Evolutionary conservation across 1,140 invertebrate species (phyloP).

Genomic region (Achatina immaculata): DNA sequence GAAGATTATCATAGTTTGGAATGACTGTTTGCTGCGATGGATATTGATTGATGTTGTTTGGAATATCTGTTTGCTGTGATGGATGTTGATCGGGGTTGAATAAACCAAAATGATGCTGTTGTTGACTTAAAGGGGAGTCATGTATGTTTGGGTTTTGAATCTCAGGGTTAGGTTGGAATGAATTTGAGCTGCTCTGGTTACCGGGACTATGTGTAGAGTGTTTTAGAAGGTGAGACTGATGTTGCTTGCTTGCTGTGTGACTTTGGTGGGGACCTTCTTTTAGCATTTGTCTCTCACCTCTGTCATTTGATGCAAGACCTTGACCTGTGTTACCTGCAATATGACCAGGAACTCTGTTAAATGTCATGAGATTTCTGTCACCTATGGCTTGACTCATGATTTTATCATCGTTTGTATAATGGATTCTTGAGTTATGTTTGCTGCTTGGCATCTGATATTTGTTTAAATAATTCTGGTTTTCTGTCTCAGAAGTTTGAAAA

Average conservation of each 20-base stretch:
- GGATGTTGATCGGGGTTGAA: background rate
- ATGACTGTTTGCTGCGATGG: background rate
- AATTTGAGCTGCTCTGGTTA: background rate
- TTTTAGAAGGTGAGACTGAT: background rate
- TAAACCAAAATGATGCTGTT: background rate
- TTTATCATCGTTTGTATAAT: background rate
- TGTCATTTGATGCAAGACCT: too few species aligned
- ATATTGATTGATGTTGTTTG: background rate
- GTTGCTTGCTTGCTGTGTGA: background rate
- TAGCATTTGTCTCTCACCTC: too few species aligned
- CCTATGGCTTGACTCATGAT: background rate
- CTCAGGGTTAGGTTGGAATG: slow-evolving; percentile 30
- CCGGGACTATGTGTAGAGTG: background rate
- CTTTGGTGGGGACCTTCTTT: too few species aligned
- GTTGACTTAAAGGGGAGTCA: background rate
- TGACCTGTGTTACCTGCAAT: too few species aligned
- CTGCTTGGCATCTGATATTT: background rate
- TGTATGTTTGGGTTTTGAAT: background rate
- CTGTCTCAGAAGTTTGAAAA: background rate
- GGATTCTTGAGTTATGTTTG: background rate
- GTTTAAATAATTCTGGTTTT: background rate
- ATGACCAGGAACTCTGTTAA: too few species aligned
- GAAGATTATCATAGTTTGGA: slow-evolving; percentile 4
- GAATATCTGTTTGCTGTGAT: background rate
- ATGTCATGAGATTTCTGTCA: too few species aligned